Percentiles rank a stretch among this genome's conserved stretches.
Conservation (phyloP, 2,797 vertebrate species). For the Sebastes alutus region DNA sequence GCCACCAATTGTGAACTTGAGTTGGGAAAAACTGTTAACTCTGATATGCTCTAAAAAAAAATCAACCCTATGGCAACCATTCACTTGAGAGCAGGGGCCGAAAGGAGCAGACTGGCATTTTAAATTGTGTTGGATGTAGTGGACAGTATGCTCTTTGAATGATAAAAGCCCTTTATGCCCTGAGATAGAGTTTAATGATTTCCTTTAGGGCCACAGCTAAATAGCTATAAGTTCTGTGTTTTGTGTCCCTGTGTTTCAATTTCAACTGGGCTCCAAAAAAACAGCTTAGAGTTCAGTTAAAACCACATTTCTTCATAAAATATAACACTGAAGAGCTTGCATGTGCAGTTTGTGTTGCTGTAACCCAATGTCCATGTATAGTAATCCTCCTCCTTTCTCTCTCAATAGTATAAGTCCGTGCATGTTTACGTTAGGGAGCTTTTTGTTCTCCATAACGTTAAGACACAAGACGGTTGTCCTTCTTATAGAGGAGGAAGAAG, state of each 20-base stretch:
- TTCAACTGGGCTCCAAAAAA: slow-evolving; percentile 37
- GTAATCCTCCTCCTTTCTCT: slow-evolving; percentile 62
- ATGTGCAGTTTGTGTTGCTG: slow-evolving; percentile 85
- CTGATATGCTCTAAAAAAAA: not conserved
- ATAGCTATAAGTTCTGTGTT: slow-evolving; percentile 13
- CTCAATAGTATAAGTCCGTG: slow-evolving; percentile 68
- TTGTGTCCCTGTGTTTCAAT: slow-evolving; percentile 53
- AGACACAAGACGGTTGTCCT: slow-evolving; percentile 62
- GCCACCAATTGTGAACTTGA: slow-evolving; percentile 25
- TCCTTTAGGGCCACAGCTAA: slow-evolving; percentile 15
- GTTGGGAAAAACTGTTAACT: slow-evolving; percentile 27
- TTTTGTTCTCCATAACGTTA: slow-evolving; percentile 68
- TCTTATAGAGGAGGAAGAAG: slow-evolving; percentile 50
- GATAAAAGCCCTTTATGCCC: slow-evolving; percentile 41
- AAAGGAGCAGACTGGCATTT: slow-evolving; percentile 46
- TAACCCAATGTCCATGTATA: slow-evolving; percentile 78
- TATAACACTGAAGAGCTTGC: slow-evolving; percentile 74
- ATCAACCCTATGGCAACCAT: slow-evolving; percentile 8
- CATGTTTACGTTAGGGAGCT: slow-evolving; percentile 78
- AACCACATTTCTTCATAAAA: slow-evolving; percentile 44
- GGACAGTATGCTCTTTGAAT: slow-evolving; percentile 27
- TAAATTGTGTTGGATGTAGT: slow-evolving; percentile 35
- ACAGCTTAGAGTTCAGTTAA: slow-evolving; percentile 43
- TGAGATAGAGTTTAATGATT: slow-evolving; percentile 52
- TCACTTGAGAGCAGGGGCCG: slow-evolving; percentile 12